A percentile compares a stretch with the other conserved stretches of the same genome.
These are phyloP conservation scores for Micromys minutus DNA, from an alignment of 2,113 vertebrate species.

Conservation along the genomic window DNA sequence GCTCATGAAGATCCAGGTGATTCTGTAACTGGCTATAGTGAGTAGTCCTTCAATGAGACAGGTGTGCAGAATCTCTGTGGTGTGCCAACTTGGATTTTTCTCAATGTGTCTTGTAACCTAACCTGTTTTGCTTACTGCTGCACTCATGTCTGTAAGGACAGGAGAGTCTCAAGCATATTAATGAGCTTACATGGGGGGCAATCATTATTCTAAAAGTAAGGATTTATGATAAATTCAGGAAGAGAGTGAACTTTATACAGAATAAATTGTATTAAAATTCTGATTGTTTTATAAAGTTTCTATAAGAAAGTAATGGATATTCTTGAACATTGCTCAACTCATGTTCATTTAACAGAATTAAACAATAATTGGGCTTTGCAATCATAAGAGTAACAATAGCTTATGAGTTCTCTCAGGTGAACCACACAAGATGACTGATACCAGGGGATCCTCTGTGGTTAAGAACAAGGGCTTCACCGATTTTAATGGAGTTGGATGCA, in stretches of 20 bases:
- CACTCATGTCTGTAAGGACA: neutral
- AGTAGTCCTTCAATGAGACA: neutral
- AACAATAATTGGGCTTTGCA: neutral
- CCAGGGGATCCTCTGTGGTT: neutral
- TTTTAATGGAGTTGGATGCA: neutral
- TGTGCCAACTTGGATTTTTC: neutral
- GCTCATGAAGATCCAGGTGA: neutral
- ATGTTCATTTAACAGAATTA: neutral
- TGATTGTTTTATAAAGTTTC: slow-evolving; percentile 41
- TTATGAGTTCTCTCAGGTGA: neutral
- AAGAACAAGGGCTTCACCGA: neutral
- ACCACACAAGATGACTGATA: neutral
- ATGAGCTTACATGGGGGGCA: neutral
- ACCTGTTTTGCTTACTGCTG: neutral
- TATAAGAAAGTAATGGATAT: neutral
- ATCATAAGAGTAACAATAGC: neutral
- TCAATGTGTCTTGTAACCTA: neutral
- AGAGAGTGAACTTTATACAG: neutral
- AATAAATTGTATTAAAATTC: slow-evolving; percentile 8
- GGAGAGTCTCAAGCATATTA: neutral
- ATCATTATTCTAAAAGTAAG: neutral
- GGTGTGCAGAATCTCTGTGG: neutral
- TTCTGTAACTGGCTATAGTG: neutral
- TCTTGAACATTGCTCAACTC: slow-evolving; percentile 35
- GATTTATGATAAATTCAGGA: neutral